Evolutionary conservation across 2,113 vertebrate species (phyloP).

Genomic region (Nymphicus hollandicus): DNA sequence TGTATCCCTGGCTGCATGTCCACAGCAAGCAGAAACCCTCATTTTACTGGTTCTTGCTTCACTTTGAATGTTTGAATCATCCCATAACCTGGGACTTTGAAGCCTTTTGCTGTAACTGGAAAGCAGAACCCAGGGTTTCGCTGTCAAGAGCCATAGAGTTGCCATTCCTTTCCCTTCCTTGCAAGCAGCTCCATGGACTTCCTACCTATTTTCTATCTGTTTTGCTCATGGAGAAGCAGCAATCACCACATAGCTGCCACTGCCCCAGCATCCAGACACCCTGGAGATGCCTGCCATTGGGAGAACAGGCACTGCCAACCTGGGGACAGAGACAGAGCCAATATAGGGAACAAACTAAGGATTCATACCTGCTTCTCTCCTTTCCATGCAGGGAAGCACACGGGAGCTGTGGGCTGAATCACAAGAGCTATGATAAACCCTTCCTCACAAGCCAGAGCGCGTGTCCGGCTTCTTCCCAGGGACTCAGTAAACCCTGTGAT

Average conservation of each 20-base stretch:
- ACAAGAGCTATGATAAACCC: background rate
- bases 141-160: background rate
- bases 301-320: background rate
- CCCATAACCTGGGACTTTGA: background rate
- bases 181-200: background rate
- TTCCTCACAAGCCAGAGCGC: background rate
- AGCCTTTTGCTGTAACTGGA: background rate
- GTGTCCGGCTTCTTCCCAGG: background rate
- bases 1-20: accelerated
- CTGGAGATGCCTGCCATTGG: accelerated
- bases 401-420: background rate
- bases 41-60: background rate
- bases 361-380: background rate
- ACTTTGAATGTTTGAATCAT: background rate
- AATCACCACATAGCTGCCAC: background rate
- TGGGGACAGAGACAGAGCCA: background rate
- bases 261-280: accelerated
- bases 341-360: background rate
- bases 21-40: background rate
- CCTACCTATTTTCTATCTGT: background rate
- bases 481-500: background rate
- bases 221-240: background rate
- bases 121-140: background rate
- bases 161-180: background rate
- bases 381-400: background rate